Evolutionary conservation across 2,797 vertebrate species (phyloP).

Genomic region (Pipistrellus kuhlii): DNA sequence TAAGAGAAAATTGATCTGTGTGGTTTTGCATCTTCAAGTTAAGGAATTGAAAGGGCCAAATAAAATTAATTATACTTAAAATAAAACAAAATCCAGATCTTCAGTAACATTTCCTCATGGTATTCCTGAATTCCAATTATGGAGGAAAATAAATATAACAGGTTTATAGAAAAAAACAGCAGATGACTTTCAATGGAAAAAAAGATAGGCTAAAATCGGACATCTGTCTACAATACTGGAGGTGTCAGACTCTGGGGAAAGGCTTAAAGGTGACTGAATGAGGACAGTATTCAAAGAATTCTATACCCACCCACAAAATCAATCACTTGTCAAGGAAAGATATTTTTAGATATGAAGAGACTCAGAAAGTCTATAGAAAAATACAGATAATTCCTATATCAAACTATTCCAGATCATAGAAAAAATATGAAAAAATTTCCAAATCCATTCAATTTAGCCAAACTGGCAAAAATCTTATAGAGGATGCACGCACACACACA

Average conservation of each 20-base stretch:
- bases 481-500: neutral
- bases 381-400: slow-evolving; percentile 45
- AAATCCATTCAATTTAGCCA: slow-evolving; percentile 26
- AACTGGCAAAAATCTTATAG: slow-evolving; percentile 6
- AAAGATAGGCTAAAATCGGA: neutral
- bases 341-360: slow-evolving; percentile 59
- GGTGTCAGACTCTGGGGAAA: slow-evolving; percentile 23
- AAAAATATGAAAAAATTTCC: slow-evolving; percentile 16
- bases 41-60: neutral
- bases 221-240: neutral
- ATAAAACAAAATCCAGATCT: neutral
- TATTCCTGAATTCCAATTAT: slow-evolving; percentile 57
- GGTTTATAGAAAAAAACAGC: slow-evolving; percentile 40
- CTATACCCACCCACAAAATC: neutral
- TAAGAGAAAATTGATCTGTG: slow-evolving; percentile 58
- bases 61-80: slow-evolving; percentile 27
- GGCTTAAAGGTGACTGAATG: slow-evolving; percentile 38
- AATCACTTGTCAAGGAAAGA: slow-evolving; percentile 57
- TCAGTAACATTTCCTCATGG: slow-evolving; percentile 31
- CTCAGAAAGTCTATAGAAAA: slow-evolving; percentile 18
- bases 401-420: neutral
- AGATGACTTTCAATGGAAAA: neutral
- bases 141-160: slow-evolving; percentile 12
- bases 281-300: slow-evolving; percentile 40
- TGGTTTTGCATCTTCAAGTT: slow-evolving; percentile 10